A percentile compares a stretch with the other conserved stretches of the same genome.
Evolutionary conservation across 2,888 invertebrate species (phyloP).

Genomic region (Dugesia japonica): DNA sequence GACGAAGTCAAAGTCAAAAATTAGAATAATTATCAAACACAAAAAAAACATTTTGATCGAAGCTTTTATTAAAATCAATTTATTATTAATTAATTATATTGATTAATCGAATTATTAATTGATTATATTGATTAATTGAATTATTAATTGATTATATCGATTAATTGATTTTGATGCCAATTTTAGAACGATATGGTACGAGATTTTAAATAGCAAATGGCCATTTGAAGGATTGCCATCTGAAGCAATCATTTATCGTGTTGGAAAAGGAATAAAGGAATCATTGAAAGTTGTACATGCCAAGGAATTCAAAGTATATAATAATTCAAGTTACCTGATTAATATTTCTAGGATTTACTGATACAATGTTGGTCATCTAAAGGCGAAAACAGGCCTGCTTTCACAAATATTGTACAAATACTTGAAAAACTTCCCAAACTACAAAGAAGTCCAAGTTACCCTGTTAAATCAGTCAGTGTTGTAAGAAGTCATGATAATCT

Average conservation of each 20-base stretch:
- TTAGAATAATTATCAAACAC: no score
- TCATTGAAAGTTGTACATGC: constrained; percentile 80
- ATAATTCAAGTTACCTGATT: neutral
- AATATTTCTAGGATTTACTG: constrained; percentile 63
- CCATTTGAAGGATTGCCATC: constrained; percentile 80
- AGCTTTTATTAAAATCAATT: no score
- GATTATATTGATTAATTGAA: no score
- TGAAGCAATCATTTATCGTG: constrained; percentile 90
- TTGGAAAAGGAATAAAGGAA: constrained; percentile 78
- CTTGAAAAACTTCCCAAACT: constrained; percentile 73
- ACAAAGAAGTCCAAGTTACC: constrained; percentile 90
- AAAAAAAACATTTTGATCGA: no score
- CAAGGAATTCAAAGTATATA: constrained; percentile 73
- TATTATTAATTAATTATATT: no score
- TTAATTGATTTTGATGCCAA: neutral
- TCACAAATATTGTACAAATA: constrained; percentile 62
- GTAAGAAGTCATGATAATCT: constrained; percentile 28
- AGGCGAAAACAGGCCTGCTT: constrained; percentile 70
- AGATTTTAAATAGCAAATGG: constrained; percentile 82
- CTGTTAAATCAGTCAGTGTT: constrained; percentile 51
- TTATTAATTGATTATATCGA: no score
- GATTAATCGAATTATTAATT: no score
- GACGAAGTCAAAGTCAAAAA: no score
- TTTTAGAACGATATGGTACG: constrained; percentile 90
- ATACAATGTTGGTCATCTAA: constrained; percentile 84